Conservation (phyloP, 1,140 invertebrate genomes). For the Psix sp. region DNA sequence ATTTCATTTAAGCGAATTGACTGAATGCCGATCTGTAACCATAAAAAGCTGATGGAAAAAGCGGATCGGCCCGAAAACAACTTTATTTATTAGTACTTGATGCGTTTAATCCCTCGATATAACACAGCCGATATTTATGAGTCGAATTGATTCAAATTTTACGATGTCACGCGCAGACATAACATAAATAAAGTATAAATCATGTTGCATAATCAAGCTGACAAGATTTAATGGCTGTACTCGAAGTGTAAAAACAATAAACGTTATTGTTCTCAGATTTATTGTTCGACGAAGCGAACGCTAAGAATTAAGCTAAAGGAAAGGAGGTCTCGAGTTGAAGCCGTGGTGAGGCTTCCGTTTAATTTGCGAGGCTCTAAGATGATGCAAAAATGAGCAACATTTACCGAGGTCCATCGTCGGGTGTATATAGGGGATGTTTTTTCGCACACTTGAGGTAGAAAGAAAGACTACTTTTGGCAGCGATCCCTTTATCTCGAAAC, state of each 20-base stretch:
- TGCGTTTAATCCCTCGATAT: slow-evolving; percentile 18
- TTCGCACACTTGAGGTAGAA: slow-evolving; percentile 45
- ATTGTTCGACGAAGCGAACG: not conserved
- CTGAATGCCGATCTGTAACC: too few relatives aligned
- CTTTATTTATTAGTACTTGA: slow-evolving; percentile 21
- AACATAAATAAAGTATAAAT: slow-evolving; percentile 41
- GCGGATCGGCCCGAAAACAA: not conserved
- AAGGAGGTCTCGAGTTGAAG: not conserved
- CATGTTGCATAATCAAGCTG: slow-evolving; percentile 24
- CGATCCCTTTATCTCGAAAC: slow-evolving; percentile 65
- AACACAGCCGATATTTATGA: slow-evolving; percentile 25
- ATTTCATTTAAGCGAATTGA: too few relatives aligned
- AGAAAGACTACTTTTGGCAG: slow-evolving; percentile 56
- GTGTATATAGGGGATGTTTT: slow-evolving; percentile 48
- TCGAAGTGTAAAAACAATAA: slow-evolving; percentile 5
- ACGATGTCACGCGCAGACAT: slow-evolving; percentile 19
- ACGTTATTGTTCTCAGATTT: slow-evolving; percentile 11
- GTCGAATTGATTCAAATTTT: slow-evolving; percentile 32
- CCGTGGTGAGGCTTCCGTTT: slow-evolving; percentile 3
- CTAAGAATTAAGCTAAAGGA: not conserved
- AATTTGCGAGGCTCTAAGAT: slow-evolving; percentile 12
- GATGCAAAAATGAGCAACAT: slow-evolving; percentile 37
- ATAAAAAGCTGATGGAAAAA: slow-evolving; percentile 5
- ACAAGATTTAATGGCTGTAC: slow-evolving; percentile 29
- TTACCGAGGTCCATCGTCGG: slow-evolving; percentile 34